These are phyloP conservation scores for Montipora efflorescens DNA, from an alignment of 64 coral and sea anemone genomes.

Conservation along the genomic window DNA sequence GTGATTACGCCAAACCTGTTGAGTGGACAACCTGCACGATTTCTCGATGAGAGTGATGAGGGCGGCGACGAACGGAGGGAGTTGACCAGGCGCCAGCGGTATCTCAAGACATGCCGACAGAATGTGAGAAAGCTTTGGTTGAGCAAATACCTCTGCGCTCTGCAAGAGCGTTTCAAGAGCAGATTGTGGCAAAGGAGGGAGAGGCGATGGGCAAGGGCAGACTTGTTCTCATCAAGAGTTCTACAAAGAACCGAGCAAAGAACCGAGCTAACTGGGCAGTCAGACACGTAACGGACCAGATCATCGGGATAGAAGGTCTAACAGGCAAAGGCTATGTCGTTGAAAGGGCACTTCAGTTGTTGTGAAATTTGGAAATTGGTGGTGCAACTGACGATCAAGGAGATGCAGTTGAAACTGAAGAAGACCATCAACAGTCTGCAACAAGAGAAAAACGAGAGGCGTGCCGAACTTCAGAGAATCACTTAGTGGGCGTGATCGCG, in stretches of 20 bases:
- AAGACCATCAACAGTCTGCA: too few species aligned
- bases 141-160: not conserved
- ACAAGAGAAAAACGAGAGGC: too few species aligned
- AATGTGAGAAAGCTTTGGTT: not conserved
- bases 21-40: not conserved
- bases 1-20: conserved; percentile 6
- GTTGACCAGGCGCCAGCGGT: not conserved
- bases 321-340: conserved; percentile 7
- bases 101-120: not conserved
- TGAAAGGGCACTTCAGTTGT: conserved; percentile 7
- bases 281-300: not conserved
- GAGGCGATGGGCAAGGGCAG: not conserved
- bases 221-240: conserved; percentile 8
- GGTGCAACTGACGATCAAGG: too few species aligned
- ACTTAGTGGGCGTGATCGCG: not conserved
- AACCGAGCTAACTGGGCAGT: conserved; percentile 22
- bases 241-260: conserved; percentile 25
- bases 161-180: conserved; percentile 17
- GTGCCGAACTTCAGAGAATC: too few species aligned
- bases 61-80: not conserved
- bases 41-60: not conserved
- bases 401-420: too few species aligned
- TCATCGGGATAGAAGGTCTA: conserved; percentile 16
- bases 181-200: not conserved
- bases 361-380: conserved; percentile 37